Percentiles rank a stretch among this genome's conserved stretches.
Conservation (phyloP, 2,888 invertebrate species). For the Drosophila atroscutellata region DNA sequence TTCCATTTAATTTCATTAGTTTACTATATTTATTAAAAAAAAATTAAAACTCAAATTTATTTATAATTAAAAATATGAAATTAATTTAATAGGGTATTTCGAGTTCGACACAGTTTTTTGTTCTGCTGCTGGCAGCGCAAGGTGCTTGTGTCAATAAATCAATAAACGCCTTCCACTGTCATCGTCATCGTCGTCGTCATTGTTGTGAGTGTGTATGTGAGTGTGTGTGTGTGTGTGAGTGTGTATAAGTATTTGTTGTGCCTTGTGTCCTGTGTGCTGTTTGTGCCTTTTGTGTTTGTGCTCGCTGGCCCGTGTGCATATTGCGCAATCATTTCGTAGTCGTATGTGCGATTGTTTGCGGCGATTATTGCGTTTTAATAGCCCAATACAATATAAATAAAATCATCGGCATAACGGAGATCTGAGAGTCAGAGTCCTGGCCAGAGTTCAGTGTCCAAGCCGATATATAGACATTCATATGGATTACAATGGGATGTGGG, state of each 20-base stretch:
- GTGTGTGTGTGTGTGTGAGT: not conserved
- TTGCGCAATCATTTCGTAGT: conserved; percentile 69
- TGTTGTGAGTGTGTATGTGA: not conserved
- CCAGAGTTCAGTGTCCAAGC: conserved; percentile 11
- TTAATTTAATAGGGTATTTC: conserved; percentile 16
- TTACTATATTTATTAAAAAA: too few relatives aligned
- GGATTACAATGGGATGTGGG: conserved; percentile 17
- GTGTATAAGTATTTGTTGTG: conserved; percentile 6
- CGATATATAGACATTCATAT: conserved; percentile 54
- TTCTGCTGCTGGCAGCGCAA: conserved; percentile 28
- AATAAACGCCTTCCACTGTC: conserved; percentile 66
- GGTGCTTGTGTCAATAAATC: conserved; percentile 67
- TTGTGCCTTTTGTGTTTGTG: conserved; percentile 35
- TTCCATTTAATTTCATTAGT: too few relatives aligned
- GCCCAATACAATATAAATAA: conserved; percentile 66
- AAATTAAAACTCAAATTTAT: too few relatives aligned
- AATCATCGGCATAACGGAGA: conserved; percentile 39
- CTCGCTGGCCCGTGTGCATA: conserved; percentile 75
- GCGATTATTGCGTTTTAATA: conserved; percentile 71
- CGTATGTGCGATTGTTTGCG: conserved; percentile 57
- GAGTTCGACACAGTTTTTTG: not conserved
- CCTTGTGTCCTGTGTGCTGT: not conserved
- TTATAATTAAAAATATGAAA: not conserved
- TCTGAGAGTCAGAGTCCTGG: not conserved
- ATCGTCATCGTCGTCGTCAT: conserved; percentile 39